Percentiles rank a stretch among this genome's conserved stretches.
These are phyloP conservation scores for Zaprionus obscuricornis DNA, from an alignment of 2,888 invertebrate genomes.

Conservation along the genomic window DNA sequence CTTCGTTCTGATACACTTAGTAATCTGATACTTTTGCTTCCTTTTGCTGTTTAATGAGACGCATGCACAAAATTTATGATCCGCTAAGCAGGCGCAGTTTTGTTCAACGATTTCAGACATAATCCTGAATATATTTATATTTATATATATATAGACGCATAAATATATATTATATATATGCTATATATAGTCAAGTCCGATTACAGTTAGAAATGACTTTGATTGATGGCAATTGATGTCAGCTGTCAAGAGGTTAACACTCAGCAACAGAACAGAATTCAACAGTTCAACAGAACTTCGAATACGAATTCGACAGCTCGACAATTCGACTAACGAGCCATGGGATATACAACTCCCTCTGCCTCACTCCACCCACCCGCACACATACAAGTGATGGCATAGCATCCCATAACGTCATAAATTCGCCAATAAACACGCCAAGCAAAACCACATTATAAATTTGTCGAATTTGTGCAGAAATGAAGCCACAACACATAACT, in stretches of 20 bases:
- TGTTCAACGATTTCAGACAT: slow-evolving; percentile 60
- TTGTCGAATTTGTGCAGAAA: slow-evolving; percentile 60
- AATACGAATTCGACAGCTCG: no score
- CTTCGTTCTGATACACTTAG: slow-evolving; percentile 16
- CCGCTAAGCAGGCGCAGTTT: slow-evolving; percentile 78
- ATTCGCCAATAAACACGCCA: slow-evolving; percentile 64
- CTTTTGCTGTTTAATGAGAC: slow-evolving; percentile 78
- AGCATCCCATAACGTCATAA: slow-evolving; percentile 69
- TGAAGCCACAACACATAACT: slow-evolving; percentile 52
- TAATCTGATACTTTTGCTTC: slow-evolving; percentile 78
- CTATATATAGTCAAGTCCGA: slow-evolving; percentile 30
- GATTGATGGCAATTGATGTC: slow-evolving; percentile 72
- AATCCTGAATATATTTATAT: slow-evolving; percentile 22
- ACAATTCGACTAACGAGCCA: slow-evolving; percentile 66
- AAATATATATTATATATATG: slow-evolving; percentile 4
- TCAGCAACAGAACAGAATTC: no score
- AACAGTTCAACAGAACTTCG: no score
- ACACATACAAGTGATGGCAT: not conserved
- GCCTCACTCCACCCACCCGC: no score
- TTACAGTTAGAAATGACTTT: no score
- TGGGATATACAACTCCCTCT: slow-evolving; percentile 41
- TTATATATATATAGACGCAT: not conserved
- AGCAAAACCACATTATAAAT: slow-evolving; percentile 52
- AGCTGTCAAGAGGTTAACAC: slow-evolving; percentile 41
- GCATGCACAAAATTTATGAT: slow-evolving; percentile 80